Evolutionary conservation across 1,140 invertebrate species (phyloP), one percentile per base, ranked within the genome.

Genomic region (Drosophila seguyi): DNA sequence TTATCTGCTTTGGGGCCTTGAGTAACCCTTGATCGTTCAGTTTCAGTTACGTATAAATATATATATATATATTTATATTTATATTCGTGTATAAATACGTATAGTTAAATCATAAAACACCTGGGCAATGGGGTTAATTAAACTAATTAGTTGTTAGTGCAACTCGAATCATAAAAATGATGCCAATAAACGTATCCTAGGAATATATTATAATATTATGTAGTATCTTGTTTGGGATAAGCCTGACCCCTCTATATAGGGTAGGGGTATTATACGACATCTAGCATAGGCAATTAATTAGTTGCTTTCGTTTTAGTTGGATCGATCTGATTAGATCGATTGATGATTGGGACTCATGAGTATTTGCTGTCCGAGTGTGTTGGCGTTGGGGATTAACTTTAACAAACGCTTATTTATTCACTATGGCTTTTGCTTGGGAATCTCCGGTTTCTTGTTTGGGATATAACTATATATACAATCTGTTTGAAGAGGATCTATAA

Each of bases 201-300:
- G 68, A 62, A 55, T 75, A 59, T 75, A 59, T 60, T 34, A 22
- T 53, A 14, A 34, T 34, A 25, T 47, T 25, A 50, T 57, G 25
- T 72, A 63, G 72, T 55, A 22, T 31, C 65, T 38, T 53, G 25
- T 59, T 25, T 38, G 56, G 53, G 63, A 77, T 78, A 60, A 69
- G 36, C 27, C 31, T 62, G 20, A 16, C 14, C n/a, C 50, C n/a
- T 20, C 5, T 52, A 22, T 22, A 18, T 31, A 47, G 56, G 41
- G n/a, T n/a, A n/a, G n/a, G n/a, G n/a, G n/a, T n/a, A n/a, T 27
- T 74, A 84, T 81, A 87, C 79, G 75, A 87, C 84, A 88, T 88
- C 79, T 88, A 84, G 84, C 84, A 88, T 84, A 79, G 86, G 84
- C 85, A 79, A 83, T 80, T 84, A 61, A 67, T 87, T 88, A 88